A percentile compares a stretch with the other conserved stretches of the same genome.
Evolutionary conservation across 2,888 invertebrate genomes (phyloP).

Genomic region (Flexamia atlantica): DNA sequence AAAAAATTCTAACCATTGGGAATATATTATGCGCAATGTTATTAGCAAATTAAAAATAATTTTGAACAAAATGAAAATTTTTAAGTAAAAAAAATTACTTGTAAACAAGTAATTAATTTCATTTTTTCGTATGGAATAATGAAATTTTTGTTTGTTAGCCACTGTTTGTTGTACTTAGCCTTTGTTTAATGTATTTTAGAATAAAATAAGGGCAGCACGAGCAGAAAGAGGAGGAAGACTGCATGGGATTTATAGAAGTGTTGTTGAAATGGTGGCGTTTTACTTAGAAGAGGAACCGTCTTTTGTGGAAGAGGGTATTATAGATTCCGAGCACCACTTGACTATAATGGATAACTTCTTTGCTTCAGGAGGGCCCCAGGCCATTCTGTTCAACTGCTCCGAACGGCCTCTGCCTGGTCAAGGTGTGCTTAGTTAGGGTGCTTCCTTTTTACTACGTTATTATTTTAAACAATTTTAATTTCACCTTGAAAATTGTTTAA

Average conservation of each 20-base stretch:
- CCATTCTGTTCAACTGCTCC: slow-evolving; percentile 83
- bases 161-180: background rate
- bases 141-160: too few species aligned
- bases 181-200: background rate
- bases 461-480: too few species aligned
- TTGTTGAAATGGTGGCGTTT: slow-evolving; percentile 79
- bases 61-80: too few species aligned
- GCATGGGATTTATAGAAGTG: slow-evolving; percentile 21
- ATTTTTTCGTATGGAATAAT: too few species aligned
- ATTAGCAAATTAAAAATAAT: too few species aligned
- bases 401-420: slow-evolving; percentile 81
- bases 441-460: too few species aligned
- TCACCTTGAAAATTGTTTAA: too few species aligned
- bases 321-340: slow-evolving; percentile 82
- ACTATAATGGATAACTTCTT: slow-evolving; percentile 81
- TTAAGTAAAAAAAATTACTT: too few species aligned
- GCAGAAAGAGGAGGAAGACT: slow-evolving; percentile 11
- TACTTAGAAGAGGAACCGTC: slow-evolving; percentile 74
- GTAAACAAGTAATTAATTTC: too few species aligned
- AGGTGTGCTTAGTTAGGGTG: too few species aligned
- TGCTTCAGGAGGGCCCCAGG: slow-evolving; percentile 79
- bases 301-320: slow-evolving; percentile 82
- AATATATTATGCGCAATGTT: too few species aligned
- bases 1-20: too few species aligned
- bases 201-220: slow-evolving; percentile 2